These are phyloP conservation scores for Psix sp. DNA, from an alignment of 1,140 invertebrate species.

Conservation along the genomic window DNA sequence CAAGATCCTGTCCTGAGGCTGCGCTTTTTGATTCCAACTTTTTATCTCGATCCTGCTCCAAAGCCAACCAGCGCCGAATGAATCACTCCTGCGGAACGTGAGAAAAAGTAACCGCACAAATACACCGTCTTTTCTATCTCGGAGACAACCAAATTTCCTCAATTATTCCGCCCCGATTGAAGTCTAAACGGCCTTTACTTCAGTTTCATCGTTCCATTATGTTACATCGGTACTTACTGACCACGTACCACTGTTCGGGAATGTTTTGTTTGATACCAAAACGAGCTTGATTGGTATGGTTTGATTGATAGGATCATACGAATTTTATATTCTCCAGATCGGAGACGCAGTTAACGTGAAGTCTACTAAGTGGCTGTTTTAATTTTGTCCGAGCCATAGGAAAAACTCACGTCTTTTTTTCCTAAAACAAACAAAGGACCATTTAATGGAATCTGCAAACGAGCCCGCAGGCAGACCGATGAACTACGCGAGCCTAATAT, in stretches of 20 bases:
- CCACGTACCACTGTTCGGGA: no score
- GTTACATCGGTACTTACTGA: no score
- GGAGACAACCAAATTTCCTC: constrained; percentile 7
- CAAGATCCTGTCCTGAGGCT: constrained; percentile 42
- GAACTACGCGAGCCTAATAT: constrained; percentile 49
- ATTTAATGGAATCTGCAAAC: constrained; percentile 49
- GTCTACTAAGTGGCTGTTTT: no score
- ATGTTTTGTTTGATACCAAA: no score
- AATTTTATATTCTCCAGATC: no score
- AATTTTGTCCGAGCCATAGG: no score
- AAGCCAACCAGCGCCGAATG: constrained; percentile 50
- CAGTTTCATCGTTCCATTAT: no score
- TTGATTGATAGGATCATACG: no score
- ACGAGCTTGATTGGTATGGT: no score
- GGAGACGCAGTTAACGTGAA: no score
- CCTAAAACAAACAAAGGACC: constrained; percentile 61
- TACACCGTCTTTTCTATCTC: constrained; percentile 13
- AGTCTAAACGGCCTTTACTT: no score
- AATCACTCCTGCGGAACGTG: constrained; percentile 52
- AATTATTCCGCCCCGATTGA: background rate
- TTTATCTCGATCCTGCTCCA: constrained; percentile 50
- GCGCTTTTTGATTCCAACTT: constrained; percentile 58
- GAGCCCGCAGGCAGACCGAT: constrained; percentile 51
- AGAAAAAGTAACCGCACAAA: constrained; percentile 56
- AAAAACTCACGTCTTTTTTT: background rate